Evolutionary conservation across 2,113 vertebrate species (phyloP).

Genomic region (Monopterus albus): DNA sequence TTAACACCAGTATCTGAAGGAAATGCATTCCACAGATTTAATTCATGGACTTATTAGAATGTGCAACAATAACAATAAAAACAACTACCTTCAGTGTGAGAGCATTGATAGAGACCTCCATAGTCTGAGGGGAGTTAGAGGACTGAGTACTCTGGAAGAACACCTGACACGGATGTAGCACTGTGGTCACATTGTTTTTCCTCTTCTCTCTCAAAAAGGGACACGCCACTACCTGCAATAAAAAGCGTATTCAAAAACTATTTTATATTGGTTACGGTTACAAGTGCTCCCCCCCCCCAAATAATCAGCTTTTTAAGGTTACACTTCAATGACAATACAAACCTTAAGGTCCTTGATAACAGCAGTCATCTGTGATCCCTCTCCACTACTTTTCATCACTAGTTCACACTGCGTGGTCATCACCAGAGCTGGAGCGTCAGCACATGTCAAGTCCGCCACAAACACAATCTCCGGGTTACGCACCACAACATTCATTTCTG

Average conservation of each 20-base stretch:
- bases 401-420: conserved; percentile 93
- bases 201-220: conserved; percentile 90
- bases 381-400: conserved; percentile 82
- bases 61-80: not conserved
- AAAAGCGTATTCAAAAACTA: not conserved
- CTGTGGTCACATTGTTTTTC: conserved; percentile 87
- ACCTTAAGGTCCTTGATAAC: conserved; percentile 89
- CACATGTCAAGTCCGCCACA: conserved; percentile 94
- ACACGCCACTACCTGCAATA: conserved; percentile 86
- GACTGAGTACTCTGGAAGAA: conserved; percentile 86
- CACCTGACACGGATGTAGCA: conserved; percentile 93
- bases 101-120: conserved; percentile 88
- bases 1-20: no score
- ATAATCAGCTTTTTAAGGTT: no score
- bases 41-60: not conserved
- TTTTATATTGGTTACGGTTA: not conserved
- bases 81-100: conserved; percentile 88
- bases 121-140: conserved; percentile 82
- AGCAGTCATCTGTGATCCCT: conserved; percentile 85
- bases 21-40: not conserved
- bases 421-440: conserved; percentile 91
- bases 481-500: conserved; percentile 88
- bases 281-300: no score
- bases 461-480: conserved; percentile 97
- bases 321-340: not conserved